phyloP scores from a whole-genome alignment of 92 coral and sea anemone species.

The Zoanthus solanderi region DNA sequence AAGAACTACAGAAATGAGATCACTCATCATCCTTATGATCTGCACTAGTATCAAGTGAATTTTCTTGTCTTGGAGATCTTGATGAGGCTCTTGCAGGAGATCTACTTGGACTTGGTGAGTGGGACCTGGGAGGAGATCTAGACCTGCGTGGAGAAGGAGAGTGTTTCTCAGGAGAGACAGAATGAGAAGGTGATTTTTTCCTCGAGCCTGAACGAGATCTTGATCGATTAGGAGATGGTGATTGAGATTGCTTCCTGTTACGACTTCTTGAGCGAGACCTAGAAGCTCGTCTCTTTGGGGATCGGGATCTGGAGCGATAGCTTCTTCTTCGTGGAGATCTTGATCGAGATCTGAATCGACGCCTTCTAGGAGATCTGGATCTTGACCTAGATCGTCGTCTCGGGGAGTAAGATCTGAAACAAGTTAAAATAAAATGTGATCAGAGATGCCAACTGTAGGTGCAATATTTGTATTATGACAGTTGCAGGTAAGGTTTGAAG shows the following conservation, averaged over 20 bases:
- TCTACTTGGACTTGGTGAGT: conserved; percentile 64
- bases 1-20: conserved; percentile 42
- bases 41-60: conserved; percentile 18
- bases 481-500: too few species aligned
- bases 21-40: conserved; percentile 48
- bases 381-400: conserved; percentile 77
- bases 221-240: conserved; percentile 68
- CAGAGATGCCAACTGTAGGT: background rate
- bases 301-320: conserved; percentile 50
- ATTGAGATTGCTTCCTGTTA: conserved; percentile 70
- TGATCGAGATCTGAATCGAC: conserved; percentile 56
- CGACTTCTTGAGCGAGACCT: conserved; percentile 75
- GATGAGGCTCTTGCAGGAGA: conserved; percentile 73
- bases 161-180: conserved; percentile 12
- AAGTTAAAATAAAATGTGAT: background rate
- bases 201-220: conserved; percentile 65
- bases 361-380: conserved; percentile 67
- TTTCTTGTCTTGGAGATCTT: conserved; percentile 74
- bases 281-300: conserved; percentile 61
- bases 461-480: too few species aligned
- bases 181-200: conserved; percentile 20
- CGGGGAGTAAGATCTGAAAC: conserved; percentile 59
- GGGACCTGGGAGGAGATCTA: conserved; percentile 71
- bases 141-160: conserved; percentile 46
- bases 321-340: conserved; percentile 73